phyloP scores from a whole-genome alignment of 2,113 vertebrate species.

The Percopsis transmontana region DNA sequence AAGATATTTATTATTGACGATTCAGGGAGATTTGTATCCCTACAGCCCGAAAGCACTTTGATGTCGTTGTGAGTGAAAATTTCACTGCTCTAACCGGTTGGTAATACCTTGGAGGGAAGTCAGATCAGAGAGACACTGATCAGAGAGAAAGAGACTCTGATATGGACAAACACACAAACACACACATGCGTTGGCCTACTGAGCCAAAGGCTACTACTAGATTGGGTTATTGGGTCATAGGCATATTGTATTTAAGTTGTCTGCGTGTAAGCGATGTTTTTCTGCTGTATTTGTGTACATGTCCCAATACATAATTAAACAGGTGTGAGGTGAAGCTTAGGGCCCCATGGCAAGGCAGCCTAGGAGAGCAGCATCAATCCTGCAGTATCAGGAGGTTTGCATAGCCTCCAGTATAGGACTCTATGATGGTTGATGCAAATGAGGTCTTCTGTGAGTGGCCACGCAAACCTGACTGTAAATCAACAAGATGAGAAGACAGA shows the following conservation, averaged over 20 bases:
- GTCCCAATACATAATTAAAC: neutral
- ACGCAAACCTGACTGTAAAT: neutral
- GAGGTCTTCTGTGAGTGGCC: slow-evolving; percentile 20
- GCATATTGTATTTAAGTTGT: neutral
- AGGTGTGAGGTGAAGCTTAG: neutral
- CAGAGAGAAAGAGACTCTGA: neutral
- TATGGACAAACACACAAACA: neutral
- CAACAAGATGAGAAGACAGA: too few relatives aligned
- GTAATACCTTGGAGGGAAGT: neutral
- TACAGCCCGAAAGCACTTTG: slow-evolving; percentile 15
- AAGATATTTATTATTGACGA: neutral
- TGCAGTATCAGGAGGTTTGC: too few relatives aligned
- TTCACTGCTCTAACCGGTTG: neutral
- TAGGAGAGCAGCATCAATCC: neutral
- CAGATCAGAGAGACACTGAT: slow-evolving; percentile 4
- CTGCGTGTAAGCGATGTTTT: neutral
- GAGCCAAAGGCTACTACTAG: neutral
- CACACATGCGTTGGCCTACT: neutral
- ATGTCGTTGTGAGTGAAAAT: slow-evolving; percentile 17
- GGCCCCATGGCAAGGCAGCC: neutral
- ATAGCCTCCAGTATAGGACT: too few relatives aligned
- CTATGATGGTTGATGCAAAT: too few relatives aligned
- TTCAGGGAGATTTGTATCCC: neutral
- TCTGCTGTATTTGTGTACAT: neutral
- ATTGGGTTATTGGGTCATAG: neutral